These are phyloP conservation scores for Setophaga coronata DNA, from an alignment of 2,113 vertebrate genomes.

Conservation along the genomic window DNA sequence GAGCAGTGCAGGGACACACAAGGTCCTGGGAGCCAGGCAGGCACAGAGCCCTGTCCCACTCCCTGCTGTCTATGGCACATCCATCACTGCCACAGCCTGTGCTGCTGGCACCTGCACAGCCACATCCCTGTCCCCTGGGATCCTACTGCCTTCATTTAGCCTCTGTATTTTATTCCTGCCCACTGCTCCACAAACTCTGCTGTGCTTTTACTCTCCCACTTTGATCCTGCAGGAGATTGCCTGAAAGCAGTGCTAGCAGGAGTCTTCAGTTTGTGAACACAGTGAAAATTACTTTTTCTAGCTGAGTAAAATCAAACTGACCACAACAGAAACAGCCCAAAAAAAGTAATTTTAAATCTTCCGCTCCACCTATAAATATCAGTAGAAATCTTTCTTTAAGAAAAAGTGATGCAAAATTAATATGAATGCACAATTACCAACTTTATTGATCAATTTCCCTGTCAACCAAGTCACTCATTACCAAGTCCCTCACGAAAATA, in stretches of 20 bases:
- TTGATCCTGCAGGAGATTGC: not conserved
- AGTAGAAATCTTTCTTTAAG: not conserved
- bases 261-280: not conserved
- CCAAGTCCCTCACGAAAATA: too few species aligned
- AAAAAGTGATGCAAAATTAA: not conserved
- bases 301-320: not conserved
- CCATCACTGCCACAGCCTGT: not conserved
- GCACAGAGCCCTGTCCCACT: rapidly evolving
- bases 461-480: not conserved
- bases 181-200: rapidly evolving
- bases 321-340: not conserved
- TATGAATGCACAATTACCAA: not conserved
- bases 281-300: not conserved
- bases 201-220: rapidly evolving
- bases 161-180: rapidly evolving
- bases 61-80: rapidly evolving
- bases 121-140: not conserved
- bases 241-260: not conserved
- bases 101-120: not conserved
- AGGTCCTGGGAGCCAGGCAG: not conserved
- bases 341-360: not conserved
- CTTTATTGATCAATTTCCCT: not conserved
- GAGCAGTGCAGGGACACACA: too few species aligned
- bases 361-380: rapidly evolving
- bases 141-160: not conserved